Evolutionary conservation across 2,888 invertebrate genomes (phyloP).

Genomic region (Dasysyrphus tricinctus): DNA sequence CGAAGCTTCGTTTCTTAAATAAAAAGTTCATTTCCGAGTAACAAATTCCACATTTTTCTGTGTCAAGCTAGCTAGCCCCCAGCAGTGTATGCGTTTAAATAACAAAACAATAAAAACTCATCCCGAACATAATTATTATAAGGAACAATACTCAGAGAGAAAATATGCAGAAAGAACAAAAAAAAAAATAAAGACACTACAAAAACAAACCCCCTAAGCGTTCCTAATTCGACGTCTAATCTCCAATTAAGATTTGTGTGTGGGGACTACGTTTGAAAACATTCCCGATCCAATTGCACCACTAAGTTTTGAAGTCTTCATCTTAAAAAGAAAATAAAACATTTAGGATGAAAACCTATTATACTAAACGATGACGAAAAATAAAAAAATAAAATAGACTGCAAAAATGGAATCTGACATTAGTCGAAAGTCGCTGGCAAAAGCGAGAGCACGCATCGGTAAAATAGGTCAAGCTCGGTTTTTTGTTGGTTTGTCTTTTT

Average conservation of each 20-base stretch:
- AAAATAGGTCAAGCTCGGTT: constrained; percentile 32
- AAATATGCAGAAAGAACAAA: background rate
- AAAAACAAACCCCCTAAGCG: background rate
- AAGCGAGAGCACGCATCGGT: constrained; percentile 25
- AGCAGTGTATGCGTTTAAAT: background rate
- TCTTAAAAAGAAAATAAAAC: background rate
- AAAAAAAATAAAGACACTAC: too few relatives aligned
- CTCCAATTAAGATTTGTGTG: constrained; percentile 12
- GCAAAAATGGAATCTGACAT: constrained; percentile 18
- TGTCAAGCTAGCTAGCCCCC: background rate
- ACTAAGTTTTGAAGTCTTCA: constrained; percentile 15
- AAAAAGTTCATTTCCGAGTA: constrained; percentile 15
- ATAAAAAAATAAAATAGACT: constrained; percentile 25
- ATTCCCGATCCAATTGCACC: constrained; percentile 12
- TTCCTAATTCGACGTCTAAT: constrained; percentile 7
- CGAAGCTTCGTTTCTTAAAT: background rate
- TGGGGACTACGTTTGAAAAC: background rate
- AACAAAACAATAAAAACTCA: constrained; percentile 35
- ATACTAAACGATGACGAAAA: constrained; percentile 8
- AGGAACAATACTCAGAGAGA: background rate
- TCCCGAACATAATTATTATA: constrained; percentile 28
- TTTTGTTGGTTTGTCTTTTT: background rate
- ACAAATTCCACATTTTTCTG: constrained; percentile 5
- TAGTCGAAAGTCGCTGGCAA: constrained; percentile 36
- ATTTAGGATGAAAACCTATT: background rate